These are phyloP conservation scores for Idaea straminata DNA, from an alignment of 2,888 invertebrate species.

Conservation along the genomic window DNA sequence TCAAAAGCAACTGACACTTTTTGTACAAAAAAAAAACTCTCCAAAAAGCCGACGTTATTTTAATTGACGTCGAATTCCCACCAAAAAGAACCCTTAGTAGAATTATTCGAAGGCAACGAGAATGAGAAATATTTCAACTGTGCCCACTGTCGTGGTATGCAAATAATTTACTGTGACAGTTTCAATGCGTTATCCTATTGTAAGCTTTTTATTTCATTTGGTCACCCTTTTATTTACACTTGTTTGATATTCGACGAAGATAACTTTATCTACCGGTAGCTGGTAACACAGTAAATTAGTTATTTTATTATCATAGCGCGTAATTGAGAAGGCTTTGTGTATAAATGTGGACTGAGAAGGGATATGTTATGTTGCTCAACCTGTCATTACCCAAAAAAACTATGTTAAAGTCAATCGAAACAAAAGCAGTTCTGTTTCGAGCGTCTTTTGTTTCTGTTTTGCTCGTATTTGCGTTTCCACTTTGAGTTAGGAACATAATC, in stretches of 20 bases:
- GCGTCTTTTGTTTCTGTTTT: too few relatives aligned
- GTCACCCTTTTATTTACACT: slow-evolving; percentile 22
- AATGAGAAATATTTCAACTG: slow-evolving; percentile 63
- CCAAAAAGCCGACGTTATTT: slow-evolving; percentile 66
- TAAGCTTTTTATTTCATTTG: slow-evolving; percentile 32
- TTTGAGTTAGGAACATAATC: too few relatives aligned
- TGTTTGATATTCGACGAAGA: slow-evolving; percentile 17
- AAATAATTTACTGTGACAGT: slow-evolving; percentile 67
- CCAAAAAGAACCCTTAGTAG: slow-evolving; percentile 59
- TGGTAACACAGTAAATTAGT: not conserved
- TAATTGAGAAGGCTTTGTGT: not conserved
- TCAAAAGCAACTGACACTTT: slow-evolving; percentile 69
- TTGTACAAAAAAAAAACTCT: slow-evolving; percentile 39
- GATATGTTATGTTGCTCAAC: not conserved
- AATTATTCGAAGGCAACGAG: slow-evolving; percentile 67
- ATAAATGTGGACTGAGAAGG: not conserved
- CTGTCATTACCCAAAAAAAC: too few relatives aligned
- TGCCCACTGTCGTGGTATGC: slow-evolving; percentile 57
- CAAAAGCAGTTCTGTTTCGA: too few relatives aligned
- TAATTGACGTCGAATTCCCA: slow-evolving; percentile 69
- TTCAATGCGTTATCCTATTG: slow-evolving; percentile 41
- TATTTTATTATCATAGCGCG: not conserved
- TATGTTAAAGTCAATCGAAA: too few relatives aligned
- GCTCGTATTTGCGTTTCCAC: too few relatives aligned
- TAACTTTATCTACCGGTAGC: slow-evolving; percentile 20